These are phyloP conservation scores for Pantherophis alleghaniensis DNA, from an alignment of 2,797 vertebrate species.

Conservation along the genomic window DNA sequence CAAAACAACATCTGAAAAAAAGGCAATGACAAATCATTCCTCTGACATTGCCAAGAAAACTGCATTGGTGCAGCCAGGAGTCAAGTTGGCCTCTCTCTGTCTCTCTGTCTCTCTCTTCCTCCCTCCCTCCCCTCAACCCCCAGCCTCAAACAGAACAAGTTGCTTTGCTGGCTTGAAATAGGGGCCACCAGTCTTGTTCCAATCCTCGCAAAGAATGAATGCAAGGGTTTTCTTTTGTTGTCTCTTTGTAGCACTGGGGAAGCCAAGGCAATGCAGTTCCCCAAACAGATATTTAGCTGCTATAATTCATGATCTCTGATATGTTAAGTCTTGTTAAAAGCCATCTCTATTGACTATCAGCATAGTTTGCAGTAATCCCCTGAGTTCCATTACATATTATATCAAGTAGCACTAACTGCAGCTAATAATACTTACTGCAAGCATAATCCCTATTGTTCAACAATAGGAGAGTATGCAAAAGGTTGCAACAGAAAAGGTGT, in stretches of 20 bases:
- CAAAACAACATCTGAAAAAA: background rate
- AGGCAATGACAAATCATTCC: background rate
- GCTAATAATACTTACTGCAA: background rate
- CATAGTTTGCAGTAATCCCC: background rate
- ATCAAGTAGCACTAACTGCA: background rate
- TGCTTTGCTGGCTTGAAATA: background rate
- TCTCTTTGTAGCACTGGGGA: no score
- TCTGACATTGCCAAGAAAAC: background rate
- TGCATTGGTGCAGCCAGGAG: background rate
- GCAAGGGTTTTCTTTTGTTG: background rate
- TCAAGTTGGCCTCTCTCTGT: background rate
- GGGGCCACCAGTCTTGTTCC: background rate
- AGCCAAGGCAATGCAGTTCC: background rate
- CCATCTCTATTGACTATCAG: background rate
- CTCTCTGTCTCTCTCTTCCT: no score
- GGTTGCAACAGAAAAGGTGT: conserved; percentile 21
- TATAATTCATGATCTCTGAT: background rate
- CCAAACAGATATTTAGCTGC: background rate
- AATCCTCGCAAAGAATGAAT: background rate
- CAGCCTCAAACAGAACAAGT: background rate
- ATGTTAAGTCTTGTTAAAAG: background rate
- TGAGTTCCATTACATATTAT: background rate
- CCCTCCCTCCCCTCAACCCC: background rate
- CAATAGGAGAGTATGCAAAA: conserved; percentile 9
- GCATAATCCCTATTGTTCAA: background rate